These are phyloP conservation scores for Xiphophorus hellerii DNA, from an alignment of 2,113 vertebrate species.

Conservation along the genomic window DNA sequence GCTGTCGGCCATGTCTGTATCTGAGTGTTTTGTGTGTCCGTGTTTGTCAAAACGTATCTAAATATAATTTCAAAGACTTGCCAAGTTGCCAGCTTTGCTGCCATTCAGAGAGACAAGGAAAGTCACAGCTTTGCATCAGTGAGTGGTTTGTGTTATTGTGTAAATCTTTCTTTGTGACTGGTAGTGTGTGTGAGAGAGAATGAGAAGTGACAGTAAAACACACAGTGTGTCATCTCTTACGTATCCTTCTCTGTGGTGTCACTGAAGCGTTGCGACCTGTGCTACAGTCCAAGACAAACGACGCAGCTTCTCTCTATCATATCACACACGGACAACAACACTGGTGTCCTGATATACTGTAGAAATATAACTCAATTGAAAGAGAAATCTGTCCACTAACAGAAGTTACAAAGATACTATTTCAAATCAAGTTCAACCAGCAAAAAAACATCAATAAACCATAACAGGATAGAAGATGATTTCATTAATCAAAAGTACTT, in stretches of 20 bases:
- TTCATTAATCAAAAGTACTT: no score
- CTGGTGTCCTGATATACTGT: background rate
- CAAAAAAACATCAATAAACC: background rate
- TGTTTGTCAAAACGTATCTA: slow-evolving; percentile 37
- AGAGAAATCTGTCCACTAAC: background rate
- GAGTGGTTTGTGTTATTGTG: slow-evolving; percentile 2
- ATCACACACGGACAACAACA: background rate
- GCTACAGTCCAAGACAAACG: background rate
- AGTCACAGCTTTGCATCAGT: slow-evolving; percentile 32
- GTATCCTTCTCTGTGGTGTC: slow-evolving; percentile 6
- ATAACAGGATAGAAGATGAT: background rate
- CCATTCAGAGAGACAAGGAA: slow-evolving; percentile 39
- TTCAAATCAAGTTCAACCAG: background rate
- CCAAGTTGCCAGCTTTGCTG: slow-evolving; percentile 41
- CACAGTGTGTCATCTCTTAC: background rate
- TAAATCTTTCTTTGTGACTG: background rate
- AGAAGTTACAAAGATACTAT: background rate
- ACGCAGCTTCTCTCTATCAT: background rate
- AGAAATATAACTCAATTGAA: background rate
- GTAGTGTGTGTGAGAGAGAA: background rate
- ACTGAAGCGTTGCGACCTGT: background rate
- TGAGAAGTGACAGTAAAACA: slow-evolving; percentile 2
- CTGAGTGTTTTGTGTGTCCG: background rate
- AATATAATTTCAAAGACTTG: slow-evolving; percentile 62
- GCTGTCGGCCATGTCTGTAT: slow-evolving; percentile 36